phyloP scores from a whole-genome alignment of 64 coral and sea anemone species.

The Pocillopora damicornis region DNA sequence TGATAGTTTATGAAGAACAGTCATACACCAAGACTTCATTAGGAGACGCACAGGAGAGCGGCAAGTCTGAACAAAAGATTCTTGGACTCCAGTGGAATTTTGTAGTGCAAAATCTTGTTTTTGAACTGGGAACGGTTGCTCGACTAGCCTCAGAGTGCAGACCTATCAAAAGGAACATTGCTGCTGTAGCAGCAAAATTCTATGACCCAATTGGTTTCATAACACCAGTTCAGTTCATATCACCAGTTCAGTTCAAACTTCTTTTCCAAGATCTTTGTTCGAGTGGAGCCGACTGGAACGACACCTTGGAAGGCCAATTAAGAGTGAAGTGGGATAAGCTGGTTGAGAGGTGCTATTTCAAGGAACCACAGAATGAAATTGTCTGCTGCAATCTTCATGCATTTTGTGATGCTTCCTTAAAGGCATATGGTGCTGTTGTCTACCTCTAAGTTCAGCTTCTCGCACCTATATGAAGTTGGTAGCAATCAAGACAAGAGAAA shows the following conservation, averaged over 20 bases:
- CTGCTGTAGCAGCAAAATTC: neutral
- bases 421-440: slow-evolving; percentile 27
- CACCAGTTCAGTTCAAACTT: slow-evolving; percentile 36
- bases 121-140: too few relatives aligned
- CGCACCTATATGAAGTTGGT: slow-evolving; percentile 7
- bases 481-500: slow-evolving; percentile 1
- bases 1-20: neutral
- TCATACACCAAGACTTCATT: neutral
- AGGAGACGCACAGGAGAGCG: neutral
- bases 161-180: slow-evolving; percentile 8
- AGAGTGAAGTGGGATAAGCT: slow-evolving; percentile 20
- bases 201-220: slow-evolving; percentile 37
- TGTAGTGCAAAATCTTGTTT: neutral
- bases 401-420: slow-evolving; percentile 37
- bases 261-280: slow-evolving; percentile 31
- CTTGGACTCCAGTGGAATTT: neutral
- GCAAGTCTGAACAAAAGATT: neutral
- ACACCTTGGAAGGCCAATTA: too few relatives aligned
- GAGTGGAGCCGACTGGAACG: neutral
- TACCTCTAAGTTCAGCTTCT: slow-evolving; percentile 22
- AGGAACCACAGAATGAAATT: neutral
- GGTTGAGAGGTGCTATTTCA: slow-evolving; percentile 26
- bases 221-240: slow-evolving; percentile 24
- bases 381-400: slow-evolving; percentile 17
- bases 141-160: neutral